phyloP scores from a whole-genome alignment of 2,797 vertebrate genomes.

The Odontamblyopus lacepedii region DNA sequence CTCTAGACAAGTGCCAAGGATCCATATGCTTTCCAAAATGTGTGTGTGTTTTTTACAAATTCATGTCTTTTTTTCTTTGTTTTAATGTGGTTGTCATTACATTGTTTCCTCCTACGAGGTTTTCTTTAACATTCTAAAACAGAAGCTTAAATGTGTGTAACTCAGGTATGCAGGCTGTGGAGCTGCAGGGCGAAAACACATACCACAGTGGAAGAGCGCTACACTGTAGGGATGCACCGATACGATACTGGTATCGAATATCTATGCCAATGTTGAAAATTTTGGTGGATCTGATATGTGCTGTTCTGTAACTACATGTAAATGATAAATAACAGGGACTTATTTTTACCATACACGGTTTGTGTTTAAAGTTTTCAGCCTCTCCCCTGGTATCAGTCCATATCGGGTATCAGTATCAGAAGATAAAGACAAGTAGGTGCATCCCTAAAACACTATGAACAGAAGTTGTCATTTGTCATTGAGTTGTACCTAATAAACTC shows the following conservation, averaged over 20 bases:
- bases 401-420: too few relatives aligned
- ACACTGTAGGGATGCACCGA: background rate
- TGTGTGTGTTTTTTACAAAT: slow-evolving; percentile 1
- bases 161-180: background rate
- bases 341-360: too few relatives aligned
- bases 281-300: too few relatives aligned
- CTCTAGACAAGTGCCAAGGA: slow-evolving; percentile 62
- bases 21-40: slow-evolving; percentile 23
- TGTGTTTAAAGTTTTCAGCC: too few relatives aligned
- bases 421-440: too few relatives aligned
- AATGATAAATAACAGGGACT: too few relatives aligned
- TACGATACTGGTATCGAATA: too few relatives aligned
- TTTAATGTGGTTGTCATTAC: background rate
- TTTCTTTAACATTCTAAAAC: background rate
- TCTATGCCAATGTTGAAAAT: too few relatives aligned
- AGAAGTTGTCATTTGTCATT: background rate
- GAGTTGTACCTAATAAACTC: background rate
- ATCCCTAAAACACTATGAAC: too few relatives aligned
- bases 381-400: too few relatives aligned
- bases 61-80: background rate
- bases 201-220: background rate
- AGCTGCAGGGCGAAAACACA: background rate
- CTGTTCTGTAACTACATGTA: too few relatives aligned
- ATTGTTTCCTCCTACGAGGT: background rate
- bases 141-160: background rate